A percentile compares a stretch with the other conserved stretches of the same genome.
These are phyloP conservation scores for Thalassoma bifasciatum DNA, from an alignment of 2,113 vertebrate genomes.

Conservation along the genomic window DNA sequence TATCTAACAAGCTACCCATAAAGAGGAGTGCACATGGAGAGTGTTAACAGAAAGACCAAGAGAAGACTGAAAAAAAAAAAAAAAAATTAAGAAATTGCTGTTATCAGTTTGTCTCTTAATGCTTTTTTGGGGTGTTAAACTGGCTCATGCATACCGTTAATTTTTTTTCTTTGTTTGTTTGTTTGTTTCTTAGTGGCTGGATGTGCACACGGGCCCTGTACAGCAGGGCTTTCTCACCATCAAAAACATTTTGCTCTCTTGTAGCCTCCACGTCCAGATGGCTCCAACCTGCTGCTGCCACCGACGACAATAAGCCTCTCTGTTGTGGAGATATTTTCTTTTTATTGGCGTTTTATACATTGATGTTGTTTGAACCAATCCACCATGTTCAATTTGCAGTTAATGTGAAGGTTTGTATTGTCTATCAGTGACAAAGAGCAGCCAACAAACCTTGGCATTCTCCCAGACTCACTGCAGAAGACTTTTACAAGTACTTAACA, in stretches of 20 bases:
- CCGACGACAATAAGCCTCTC: conserved; percentile 7
- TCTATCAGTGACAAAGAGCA: neutral
- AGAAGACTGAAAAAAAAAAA: too few species aligned
- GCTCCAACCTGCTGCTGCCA: conserved; percentile 41
- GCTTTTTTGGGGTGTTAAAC: too few species aligned
- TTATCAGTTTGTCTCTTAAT: too few species aligned
- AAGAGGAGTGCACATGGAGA: too few species aligned
- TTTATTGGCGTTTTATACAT: neutral
- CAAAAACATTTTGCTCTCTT: conserved; percentile 60
- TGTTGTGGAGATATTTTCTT: conserved; percentile 7
- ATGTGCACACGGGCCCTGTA: conserved; percentile 45
- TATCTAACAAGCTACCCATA: too few species aligned
- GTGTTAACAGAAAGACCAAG: too few species aligned
- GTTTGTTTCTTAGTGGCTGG: too few species aligned
- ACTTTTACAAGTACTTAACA: conserved; percentile 11
- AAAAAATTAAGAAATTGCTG: too few species aligned
- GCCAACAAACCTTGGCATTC: neutral
- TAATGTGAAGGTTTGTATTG: neutral
- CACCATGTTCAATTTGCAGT: neutral
- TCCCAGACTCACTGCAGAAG: conserved; percentile 20
- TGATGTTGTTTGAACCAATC: neutral
- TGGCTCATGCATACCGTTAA: too few species aligned
- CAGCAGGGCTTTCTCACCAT: conserved; percentile 46
- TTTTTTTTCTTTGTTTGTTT: too few species aligned
- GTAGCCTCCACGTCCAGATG: conserved; percentile 51